Conservation (phyloP, 2,797 vertebrate species). For the Simalia tracyae region DNA sequence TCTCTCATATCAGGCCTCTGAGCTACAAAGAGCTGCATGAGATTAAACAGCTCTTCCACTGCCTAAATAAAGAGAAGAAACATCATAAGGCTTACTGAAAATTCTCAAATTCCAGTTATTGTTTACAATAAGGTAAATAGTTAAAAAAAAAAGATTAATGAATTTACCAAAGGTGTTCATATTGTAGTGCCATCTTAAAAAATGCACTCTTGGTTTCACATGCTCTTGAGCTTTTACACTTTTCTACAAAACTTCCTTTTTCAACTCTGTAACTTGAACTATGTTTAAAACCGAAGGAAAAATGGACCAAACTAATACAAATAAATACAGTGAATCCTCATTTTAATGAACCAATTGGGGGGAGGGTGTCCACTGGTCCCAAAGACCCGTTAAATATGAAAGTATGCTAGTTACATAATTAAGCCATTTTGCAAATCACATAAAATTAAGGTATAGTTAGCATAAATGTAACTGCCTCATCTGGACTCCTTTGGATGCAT, state of each 20-base stretch:
- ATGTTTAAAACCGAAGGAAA: not conserved
- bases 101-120: not conserved
- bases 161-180: not conserved
- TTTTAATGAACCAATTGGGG: not conserved
- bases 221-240: not conserved
- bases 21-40: conserved; percentile 98
- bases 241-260: not conserved
- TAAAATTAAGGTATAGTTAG: not conserved
- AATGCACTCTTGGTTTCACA: not conserved
- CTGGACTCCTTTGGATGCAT: not conserved
- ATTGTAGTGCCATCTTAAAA: not conserved
- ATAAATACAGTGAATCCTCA: not conserved
- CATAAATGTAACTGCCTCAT: not conserved
- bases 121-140: not conserved
- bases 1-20: conserved; percentile 96
- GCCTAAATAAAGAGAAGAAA: conserved; percentile 76
- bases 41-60: conserved; percentile 95
- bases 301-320: not conserved
- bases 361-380: not conserved
- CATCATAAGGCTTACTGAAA: not conserved
- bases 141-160: not conserved
- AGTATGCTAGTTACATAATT: not conserved
- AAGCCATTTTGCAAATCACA: not conserved
- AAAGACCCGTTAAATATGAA: not conserved
- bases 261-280: not conserved